A percentile compares a stretch with the other conserved stretches of the same genome.
Conservation (phyloP, 2,888 invertebrate genomes). For the Trichogramma evanescens region DNA sequence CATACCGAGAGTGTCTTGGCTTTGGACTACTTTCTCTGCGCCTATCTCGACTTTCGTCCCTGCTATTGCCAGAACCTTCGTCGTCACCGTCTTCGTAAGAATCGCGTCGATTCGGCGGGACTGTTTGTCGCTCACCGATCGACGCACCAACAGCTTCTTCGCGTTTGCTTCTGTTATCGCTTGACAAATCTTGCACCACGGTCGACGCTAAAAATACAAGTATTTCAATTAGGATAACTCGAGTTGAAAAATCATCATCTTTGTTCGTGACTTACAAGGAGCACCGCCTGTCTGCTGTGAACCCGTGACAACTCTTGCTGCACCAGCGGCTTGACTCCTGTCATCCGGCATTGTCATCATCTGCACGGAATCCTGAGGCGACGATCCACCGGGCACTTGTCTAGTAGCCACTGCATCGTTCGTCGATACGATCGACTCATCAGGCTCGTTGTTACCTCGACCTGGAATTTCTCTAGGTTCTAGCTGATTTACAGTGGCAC, state of each 20-base stretch:
- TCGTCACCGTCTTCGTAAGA: conserved; percentile 44
- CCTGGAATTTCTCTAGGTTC: conserved; percentile 41
- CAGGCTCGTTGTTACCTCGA: conserved; percentile 34
- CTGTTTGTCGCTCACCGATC: conserved; percentile 32
- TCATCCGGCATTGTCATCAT: conserved; percentile 30
- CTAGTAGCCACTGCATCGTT: conserved; percentile 31
- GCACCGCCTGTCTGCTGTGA: conserved; percentile 36
- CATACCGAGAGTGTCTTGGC: conserved; percentile 36
- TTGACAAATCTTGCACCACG: conserved; percentile 32
- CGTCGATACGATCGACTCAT: conserved; percentile 30
- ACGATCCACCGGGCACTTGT: conserved; percentile 41
- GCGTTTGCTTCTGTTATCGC: conserved; percentile 38
- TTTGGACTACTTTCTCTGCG: conserved; percentile 40
- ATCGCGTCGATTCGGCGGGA: conserved; percentile 36
- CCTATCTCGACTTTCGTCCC: conserved; percentile 41
- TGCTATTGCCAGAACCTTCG: conserved; percentile 41
- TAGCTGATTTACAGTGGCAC: conserved; percentile 24
- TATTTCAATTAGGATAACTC: neutral
- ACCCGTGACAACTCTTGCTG: conserved; percentile 40
- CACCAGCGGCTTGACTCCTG: conserved; percentile 20
- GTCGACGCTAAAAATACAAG: conserved; percentile 25
- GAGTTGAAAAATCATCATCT: neutral
- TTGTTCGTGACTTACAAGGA: conserved; percentile 27
- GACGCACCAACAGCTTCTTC: conserved; percentile 45
- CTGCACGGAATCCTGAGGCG: conserved; percentile 35